Conservation (phyloP, 2,888 invertebrate genomes). For the Heliothis peltigera region DNA sequence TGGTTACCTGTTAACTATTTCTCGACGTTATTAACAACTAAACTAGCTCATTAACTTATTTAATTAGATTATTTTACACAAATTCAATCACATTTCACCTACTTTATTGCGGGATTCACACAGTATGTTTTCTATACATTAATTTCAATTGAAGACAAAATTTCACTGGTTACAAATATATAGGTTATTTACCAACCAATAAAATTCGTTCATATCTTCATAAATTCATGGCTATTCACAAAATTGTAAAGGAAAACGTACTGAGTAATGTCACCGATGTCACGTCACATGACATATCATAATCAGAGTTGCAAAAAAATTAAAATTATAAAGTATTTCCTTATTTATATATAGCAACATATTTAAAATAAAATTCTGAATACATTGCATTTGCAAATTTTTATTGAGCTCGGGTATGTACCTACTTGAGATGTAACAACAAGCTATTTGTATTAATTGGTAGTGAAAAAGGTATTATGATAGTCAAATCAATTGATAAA, state of each 20-base stretch:
- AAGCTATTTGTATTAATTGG: no score
- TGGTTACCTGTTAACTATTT: constrained; percentile 57
- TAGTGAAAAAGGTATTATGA: no score
- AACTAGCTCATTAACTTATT: constrained; percentile 69
- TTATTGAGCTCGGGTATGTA: no score
- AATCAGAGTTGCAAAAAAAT: constrained; percentile 41
- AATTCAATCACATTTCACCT: constrained; percentile 62
- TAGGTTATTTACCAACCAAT: constrained; percentile 33
- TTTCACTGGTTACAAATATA: not conserved
- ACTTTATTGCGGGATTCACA: constrained; percentile 54
- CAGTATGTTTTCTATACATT: constrained; percentile 47
- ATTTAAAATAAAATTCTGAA: not conserved
- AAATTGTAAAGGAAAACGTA: constrained; percentile 54
- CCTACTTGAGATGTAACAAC: no score
- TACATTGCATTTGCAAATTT: no score
- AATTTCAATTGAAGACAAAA: not conserved
- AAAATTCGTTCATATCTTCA: not conserved
- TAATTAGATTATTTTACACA: constrained; percentile 65
- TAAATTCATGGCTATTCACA: not conserved
- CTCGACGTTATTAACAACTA: constrained; percentile 56
- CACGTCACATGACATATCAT: constrained; percentile 74
- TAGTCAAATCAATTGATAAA: no score
- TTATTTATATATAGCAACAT: not conserved
- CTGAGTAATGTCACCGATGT: constrained; percentile 47
- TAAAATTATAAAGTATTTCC: constrained; percentile 10